These are phyloP conservation scores for Mechanitis mazaeus DNA, from an alignment of 2,888 invertebrate species.

Conservation along the genomic window DNA sequence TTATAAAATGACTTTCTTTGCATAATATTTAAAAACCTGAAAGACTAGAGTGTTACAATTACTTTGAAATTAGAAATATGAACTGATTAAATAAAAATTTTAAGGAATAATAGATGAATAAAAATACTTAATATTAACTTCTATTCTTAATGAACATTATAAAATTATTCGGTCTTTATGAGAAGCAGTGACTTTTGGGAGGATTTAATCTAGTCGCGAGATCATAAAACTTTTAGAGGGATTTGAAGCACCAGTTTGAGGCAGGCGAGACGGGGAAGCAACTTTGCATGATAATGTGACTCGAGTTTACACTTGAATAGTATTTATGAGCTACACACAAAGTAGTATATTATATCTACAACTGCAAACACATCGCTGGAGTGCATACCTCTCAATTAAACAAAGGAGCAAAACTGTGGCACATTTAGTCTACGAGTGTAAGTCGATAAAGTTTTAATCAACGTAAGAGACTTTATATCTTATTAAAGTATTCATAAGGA, in stretches of 20 bases:
- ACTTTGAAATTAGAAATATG: no score
- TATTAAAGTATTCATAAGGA: no score
- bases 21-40: no score
- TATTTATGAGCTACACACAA: slow-evolving; percentile 1
- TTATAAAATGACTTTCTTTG: no score
- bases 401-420: not conserved
- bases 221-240: slow-evolving; percentile 14
- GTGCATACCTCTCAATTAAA: slow-evolving; percentile 1
- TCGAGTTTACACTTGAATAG: not conserved
- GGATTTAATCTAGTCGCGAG: slow-evolving; percentile 15
- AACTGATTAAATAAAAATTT: no score
- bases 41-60: no score
- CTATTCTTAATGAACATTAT: no score
- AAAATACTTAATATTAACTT: no score
- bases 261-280: slow-evolving; percentile 6
- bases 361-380: not conserved
- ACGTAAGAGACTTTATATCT: no score
- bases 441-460: no score
- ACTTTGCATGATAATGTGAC: slow-evolving; percentile 18
- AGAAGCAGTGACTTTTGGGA: not conserved
- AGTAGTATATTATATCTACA: not conserved
- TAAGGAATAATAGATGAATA: no score
- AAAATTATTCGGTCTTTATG: not conserved
- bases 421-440: no score
- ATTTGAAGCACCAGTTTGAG: slow-evolving; percentile 3